These are phyloP conservation scores for Verasper variegatus DNA, from an alignment of 2,113 vertebrate species.

Conservation along the genomic window DNA sequence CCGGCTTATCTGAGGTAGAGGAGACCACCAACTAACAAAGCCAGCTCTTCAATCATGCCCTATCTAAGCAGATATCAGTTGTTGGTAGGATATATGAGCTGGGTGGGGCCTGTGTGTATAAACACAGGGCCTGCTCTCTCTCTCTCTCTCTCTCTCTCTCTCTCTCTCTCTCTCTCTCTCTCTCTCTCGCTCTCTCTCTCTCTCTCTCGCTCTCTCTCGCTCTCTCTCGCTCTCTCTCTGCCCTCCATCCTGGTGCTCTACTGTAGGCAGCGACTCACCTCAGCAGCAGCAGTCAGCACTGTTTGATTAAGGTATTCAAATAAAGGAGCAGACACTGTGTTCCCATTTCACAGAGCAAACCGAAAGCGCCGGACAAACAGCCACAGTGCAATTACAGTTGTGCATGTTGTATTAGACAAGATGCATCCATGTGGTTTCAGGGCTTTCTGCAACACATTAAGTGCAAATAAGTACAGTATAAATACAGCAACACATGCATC, in stretches of 20 bases:
- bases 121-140: slow-evolving; percentile 64
- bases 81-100: slow-evolving; percentile 81
- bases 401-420: slow-evolving; percentile 18
- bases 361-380: slow-evolving; percentile 44
- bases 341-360: slow-evolving; percentile 71
- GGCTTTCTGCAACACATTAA: slow-evolving; percentile 9
- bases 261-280: slow-evolving; percentile 54
- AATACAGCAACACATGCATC: slow-evolving; percentile 6
- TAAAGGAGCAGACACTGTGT: slow-evolving; percentile 72
- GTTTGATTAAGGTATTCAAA: slow-evolving; percentile 83
- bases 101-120: slow-evolving; percentile 76
- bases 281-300: slow-evolving; percentile 60
- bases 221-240: slow-evolving; percentile 25
- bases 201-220: not conserved
- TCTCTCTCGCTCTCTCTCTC: slow-evolving; percentile 23
- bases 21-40: slow-evolving; percentile 78
- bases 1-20: slow-evolving; percentile 64
- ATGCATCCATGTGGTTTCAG: slow-evolving; percentile 26
- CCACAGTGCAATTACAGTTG: slow-evolving; percentile 50
- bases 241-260: slow-evolving; percentile 53
- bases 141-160: not conserved
- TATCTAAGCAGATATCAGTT: slow-evolving; percentile 79
- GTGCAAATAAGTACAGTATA: slow-evolving; percentile 25
- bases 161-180: slow-evolving; percentile 14
- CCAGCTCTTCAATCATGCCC: slow-evolving; percentile 71